phyloP scores from a whole-genome alignment of 2,113 vertebrate genomes.

The Opisthocomus hoazin region DNA sequence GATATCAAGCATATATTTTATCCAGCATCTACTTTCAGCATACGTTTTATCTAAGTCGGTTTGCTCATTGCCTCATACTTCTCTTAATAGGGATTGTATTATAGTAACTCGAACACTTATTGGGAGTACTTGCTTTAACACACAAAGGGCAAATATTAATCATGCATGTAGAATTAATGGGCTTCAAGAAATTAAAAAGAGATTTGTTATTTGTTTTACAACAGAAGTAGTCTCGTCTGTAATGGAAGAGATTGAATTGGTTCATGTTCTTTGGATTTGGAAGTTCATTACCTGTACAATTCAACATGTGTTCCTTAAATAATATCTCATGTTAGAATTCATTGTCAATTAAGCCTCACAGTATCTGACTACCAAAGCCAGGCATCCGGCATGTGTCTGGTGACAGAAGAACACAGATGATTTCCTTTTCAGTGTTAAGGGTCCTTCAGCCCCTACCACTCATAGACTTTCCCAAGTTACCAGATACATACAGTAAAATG shows the following conservation, averaged over 20 bases:
- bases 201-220: neutral
- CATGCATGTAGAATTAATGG: neutral
- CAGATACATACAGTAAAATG: neutral
- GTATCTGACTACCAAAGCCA: neutral
- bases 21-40: neutral
- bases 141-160: neutral
- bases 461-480: neutral
- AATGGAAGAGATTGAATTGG: neutral
- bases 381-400: accelerated
- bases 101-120: neutral
- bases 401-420: neutral
- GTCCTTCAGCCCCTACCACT: neutral
- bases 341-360: neutral
- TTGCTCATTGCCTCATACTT: neutral
- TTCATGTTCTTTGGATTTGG: neutral
- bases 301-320: neutral
- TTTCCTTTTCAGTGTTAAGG: neutral
- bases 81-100: neutral
- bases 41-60: neutral
- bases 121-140: neutral
- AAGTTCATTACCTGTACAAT: neutral
- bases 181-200: neutral
- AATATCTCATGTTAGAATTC: neutral
- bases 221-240: neutral
- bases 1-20: neutral